Evolutionary conservation across 1,140 invertebrate species (phyloP), one percentile per base, ranked within the genome.

Genomic region (Maniola jurtina): DNA sequence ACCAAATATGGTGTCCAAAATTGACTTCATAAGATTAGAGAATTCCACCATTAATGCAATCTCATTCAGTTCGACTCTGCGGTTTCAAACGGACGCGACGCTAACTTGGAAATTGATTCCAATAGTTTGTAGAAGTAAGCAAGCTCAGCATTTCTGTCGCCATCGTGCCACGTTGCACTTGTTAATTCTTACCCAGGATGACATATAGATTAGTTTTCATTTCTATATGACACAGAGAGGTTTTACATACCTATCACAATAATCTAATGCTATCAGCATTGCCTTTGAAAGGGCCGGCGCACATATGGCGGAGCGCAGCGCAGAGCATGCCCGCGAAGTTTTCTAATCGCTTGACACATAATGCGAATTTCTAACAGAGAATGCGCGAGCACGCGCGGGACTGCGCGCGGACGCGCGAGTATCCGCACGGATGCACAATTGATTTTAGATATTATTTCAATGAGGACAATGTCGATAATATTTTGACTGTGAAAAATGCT

Each of bases 31-130:
- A 15, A 25, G 61, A 66, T 71, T 69, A 64, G 72, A 70, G 64
- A 68, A 73, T 71, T 71, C 67, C 62, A 61, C 76, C 66, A 79
- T 76, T 79, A 76, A 76, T 72, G 72, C 72, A 70, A 79, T 79
- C 74, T 76, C 74, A 79, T 76, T 79, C 76, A 76, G 72, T 73
- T 67, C 69, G 69, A 70, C 66, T 71, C 69, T 70, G 70, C 66
- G 75, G 72, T 72, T 75, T 68, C 69, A 72, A 73, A 60, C 68
- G 73, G 73, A 72, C 70, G 65, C 69, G 73, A 72, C 70, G 65
- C 69, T 70, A 72, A 79, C 68, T 79, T 79, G 68, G 77, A 79
- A 79, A 79, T 79, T 79, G 77, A 79, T 79, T 79, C 72, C 72
- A 70, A 72, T 73, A 72, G 75, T 74, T 73, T 70, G 75, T 62